A percentile compares a stretch with the other conserved stretches of the same genome.
Evolutionary conservation across 2,888 invertebrate genomes (phyloP).

Genomic region (Macrophya alboannulata): DNA sequence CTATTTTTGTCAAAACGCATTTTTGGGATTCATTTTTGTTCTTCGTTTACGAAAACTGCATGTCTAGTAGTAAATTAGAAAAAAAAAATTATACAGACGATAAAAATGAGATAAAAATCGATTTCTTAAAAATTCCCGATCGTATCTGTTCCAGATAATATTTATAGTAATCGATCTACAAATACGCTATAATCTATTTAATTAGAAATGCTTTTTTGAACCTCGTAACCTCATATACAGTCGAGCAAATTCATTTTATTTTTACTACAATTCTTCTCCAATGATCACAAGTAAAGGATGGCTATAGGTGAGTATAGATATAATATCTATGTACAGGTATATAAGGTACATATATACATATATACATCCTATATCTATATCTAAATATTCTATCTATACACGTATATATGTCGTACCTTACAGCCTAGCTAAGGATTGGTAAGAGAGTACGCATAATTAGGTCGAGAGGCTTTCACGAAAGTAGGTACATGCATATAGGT

Average conservation of each 20-base stretch:
- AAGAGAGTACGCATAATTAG: constrained; percentile 50
- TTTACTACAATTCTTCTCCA: too few relatives aligned
- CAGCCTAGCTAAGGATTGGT: not conserved
- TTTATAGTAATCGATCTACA: too few relatives aligned
- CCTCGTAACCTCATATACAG: too few relatives aligned
- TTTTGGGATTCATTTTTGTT: too few relatives aligned
- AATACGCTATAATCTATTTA: too few relatives aligned
- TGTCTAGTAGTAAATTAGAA: too few relatives aligned
- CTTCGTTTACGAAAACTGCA: too few relatives aligned
- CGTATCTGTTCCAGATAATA: not conserved
- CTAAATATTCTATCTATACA: not conserved
- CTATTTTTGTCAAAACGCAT: too few relatives aligned
- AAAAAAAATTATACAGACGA: not conserved
- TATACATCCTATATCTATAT: not conserved
- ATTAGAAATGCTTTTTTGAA: too few relatives aligned
- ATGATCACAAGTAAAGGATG: too few relatives aligned
- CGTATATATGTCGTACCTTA: not conserved
- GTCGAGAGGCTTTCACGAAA: constrained; percentile 46
- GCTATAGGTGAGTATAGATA: too few relatives aligned
- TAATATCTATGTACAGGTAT: not conserved
- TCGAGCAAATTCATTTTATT: too few relatives aligned
- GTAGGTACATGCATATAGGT: not conserved
- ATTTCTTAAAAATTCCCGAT: not conserved
- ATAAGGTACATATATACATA: not conserved
- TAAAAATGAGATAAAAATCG: not conserved